Evolutionary conservation across 2,113 vertebrate species (phyloP).

Genomic region (Opisthocomus hoazin): DNA sequence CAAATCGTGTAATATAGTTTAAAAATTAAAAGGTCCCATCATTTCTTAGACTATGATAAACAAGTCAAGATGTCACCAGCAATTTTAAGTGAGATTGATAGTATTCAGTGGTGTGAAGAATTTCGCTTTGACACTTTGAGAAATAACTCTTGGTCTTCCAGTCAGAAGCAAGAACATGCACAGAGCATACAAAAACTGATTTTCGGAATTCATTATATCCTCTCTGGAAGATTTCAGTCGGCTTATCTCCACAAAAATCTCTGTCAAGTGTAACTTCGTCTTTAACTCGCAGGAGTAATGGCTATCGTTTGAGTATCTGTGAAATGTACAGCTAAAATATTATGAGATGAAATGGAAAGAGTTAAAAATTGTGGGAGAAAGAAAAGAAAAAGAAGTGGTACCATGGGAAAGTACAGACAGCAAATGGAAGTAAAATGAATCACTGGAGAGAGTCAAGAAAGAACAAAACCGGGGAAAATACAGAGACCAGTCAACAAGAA

Average conservation of each 20-base stretch:
- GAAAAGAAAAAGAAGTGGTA: background rate
- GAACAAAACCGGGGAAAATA: background rate
- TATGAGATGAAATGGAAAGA: background rate
- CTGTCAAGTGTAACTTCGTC: background rate
- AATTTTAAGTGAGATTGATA: constrained; percentile 36
- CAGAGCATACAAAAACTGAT: background rate
- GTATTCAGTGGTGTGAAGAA: background rate
- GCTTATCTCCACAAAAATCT: background rate
- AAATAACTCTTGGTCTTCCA: constrained; percentile 1
- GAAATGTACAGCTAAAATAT: background rate
- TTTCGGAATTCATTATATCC: background rate
- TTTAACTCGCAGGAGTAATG: background rate
- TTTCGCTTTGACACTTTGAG: constrained; percentile 22
- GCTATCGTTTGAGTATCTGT: background rate
- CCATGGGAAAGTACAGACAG: background rate
- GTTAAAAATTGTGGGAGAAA: background rate
- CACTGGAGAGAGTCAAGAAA: background rate
- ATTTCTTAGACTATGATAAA: constrained; percentile 3
- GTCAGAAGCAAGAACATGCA: background rate
- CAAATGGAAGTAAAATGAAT: background rate
- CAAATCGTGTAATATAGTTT: background rate
- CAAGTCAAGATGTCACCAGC: background rate
- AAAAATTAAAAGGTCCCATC: background rate
- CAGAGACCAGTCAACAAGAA: background rate
- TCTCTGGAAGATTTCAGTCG: background rate